phyloP scores from a whole-genome alignment of 2,888 invertebrate genomes.

The Drosophila barbarae region DNA sequence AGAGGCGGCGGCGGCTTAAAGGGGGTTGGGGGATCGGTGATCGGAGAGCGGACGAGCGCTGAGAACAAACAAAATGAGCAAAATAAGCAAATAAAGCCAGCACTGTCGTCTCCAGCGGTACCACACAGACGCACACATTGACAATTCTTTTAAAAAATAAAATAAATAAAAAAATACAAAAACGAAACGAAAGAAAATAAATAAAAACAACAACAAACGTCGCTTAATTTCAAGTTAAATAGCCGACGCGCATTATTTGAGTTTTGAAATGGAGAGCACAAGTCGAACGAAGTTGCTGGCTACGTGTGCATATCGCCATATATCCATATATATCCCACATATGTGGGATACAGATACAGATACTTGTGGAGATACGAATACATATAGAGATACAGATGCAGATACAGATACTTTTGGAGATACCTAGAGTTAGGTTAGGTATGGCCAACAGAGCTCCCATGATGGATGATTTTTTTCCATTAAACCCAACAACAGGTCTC shows the following conservation, averaged over 20 bases:
- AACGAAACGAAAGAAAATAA: slow-evolving; percentile 45
- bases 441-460: slow-evolving; percentile 4
- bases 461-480: slow-evolving; percentile 23
- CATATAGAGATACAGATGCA: neutral
- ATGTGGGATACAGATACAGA: neutral
- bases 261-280: slow-evolving; percentile 70
- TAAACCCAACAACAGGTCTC: slow-evolving; percentile 9
- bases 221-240: slow-evolving; percentile 72
- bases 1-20: slow-evolving; percentile 27
- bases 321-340: slow-evolving; percentile 7
- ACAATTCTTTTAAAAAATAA: slow-evolving; percentile 34
- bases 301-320: slow-evolving; percentile 23
- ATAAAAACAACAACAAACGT: slow-evolving; percentile 57
- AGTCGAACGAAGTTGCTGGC: slow-evolving; percentile 50
- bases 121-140: slow-evolving; percentile 45
- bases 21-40: slow-evolving; percentile 29
- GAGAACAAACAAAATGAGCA: slow-evolving; percentile 70
- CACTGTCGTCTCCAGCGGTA: slow-evolving; percentile 40
- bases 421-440: slow-evolving; percentile 26
- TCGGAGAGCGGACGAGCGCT: slow-evolving; percentile 39
- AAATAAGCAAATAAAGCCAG: slow-evolving; percentile 67
- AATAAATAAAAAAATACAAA: slow-evolving; percentile 18
- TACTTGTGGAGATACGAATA: neutral
- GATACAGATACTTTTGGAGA: neutral
- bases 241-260: slow-evolving; percentile 73